These are phyloP conservation scores for Camelus bactrianus DNA, from an alignment of 2,113 vertebrate species.

Conservation along the genomic window DNA sequence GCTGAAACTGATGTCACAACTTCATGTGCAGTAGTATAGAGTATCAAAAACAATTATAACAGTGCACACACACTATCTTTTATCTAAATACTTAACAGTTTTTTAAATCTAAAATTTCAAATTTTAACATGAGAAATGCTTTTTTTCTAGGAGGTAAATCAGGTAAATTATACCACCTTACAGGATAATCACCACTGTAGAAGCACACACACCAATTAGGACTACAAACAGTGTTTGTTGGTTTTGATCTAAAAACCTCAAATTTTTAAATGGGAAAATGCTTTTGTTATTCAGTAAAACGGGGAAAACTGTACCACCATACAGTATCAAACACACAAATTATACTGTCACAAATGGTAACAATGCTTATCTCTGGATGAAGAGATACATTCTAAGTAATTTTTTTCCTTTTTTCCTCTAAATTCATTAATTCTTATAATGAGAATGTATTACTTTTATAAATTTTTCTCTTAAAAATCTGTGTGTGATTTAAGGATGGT, in stretches of 20 bases:
- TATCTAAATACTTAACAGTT: background rate
- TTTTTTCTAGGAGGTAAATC: background rate
- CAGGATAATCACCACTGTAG: background rate
- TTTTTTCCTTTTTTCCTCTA: background rate
- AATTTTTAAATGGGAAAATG: conserved; percentile 39
- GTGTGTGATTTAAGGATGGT: conserved; percentile 32
- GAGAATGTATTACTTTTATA: background rate
- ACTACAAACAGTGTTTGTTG: conserved; percentile 14
- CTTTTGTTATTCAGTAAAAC: background rate
- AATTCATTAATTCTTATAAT: conserved; percentile 20
- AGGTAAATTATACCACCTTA: background rate
- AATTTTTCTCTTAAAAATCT: background rate
- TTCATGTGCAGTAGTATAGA: background rate
- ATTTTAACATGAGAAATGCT: conserved; percentile 2
- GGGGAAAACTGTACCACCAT: background rate
- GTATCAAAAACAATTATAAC: background rate
- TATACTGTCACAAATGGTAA: conserved; percentile 39
- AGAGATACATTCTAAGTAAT: background rate
- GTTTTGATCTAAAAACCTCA: conserved; percentile 9
- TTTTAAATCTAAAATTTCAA: background rate
- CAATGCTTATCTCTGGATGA: background rate
- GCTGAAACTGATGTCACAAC: background rate
- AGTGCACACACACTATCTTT: background rate
- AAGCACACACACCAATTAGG: background rate
- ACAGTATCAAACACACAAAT: background rate